Base-by-base conservation (phyloP, 2,888 invertebrate species). In the Brachyptera putata region DNA sequence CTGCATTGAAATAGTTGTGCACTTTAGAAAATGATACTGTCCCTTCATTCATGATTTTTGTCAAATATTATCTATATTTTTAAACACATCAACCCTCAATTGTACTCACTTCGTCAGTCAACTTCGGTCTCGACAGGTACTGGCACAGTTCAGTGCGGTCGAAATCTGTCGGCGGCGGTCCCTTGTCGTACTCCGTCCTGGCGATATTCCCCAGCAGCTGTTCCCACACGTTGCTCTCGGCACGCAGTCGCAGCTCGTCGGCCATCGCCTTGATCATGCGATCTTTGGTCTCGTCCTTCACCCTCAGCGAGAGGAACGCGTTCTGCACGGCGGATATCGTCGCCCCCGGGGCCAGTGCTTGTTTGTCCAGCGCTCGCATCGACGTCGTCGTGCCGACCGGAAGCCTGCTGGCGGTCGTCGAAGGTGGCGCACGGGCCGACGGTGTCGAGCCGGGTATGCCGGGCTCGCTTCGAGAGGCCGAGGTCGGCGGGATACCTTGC, bases 221-320 rank as follows among this genome's bases (percentile, higher is more conserved):
- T 46, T 46, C 11, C 46, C 46, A 46, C 18, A 46, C 46, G 21
- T 18, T 14, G 24, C 46, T 46, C 16, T 62, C 58, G 4, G 60
- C 63, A 57, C 64, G 50, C 5, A 62, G 41, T 2, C 56, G 43
- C 50, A 68, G 61, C 58, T 67, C 66, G 59, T 67, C 66, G 9
- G 67, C 67, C 49, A 68, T 46, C 30, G 53, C 57, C 55, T 65
- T 60, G 34, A 68, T 68, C 57, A 68, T 65, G 21, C 61, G 53
- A 59, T 68, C 67, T 57, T 65, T 65, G 22, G 61, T 64, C 1
- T 50, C 37, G 14, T 59, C 58, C 50, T 64, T 65, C 11, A 57
- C 61, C 24, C 55, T 36, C 26, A 63, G 34, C 46, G n/a, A 2
- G 11, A 22, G 5, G 46, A 46, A 46, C 2, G 46, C 46, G 24